phyloP scores from a whole-genome alignment of 1,140 invertebrate species.

The Argopecten irradians region DNA sequence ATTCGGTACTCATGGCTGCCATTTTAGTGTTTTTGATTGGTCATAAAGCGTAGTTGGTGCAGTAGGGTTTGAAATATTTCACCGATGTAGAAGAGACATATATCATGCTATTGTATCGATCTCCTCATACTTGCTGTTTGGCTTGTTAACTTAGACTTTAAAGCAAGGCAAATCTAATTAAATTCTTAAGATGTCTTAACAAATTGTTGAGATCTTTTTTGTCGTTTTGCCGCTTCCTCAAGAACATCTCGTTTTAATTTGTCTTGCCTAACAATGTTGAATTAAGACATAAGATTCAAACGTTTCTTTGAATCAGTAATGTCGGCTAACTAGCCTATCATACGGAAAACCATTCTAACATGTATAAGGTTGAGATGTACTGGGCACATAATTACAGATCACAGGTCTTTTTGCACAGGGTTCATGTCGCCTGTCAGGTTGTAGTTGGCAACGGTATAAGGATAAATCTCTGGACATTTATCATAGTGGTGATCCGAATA shows the following conservation, averaged over 20 bases:
- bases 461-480: not conserved
- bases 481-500: not conserved
- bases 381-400: constrained; percentile 7
- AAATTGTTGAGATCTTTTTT: not conserved
- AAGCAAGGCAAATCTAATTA: not conserved
- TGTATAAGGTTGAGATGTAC: constrained; percentile 8
- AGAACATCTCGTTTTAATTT: not conserved
- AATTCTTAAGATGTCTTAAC: not conserved
- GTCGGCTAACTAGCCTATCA: not conserved
- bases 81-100: constrained; percentile 16
- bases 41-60: not conserved
- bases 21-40: constrained; percentile 18
- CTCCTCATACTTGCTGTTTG: not conserved
- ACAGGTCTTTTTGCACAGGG: not conserved
- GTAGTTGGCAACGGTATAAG: not conserved
- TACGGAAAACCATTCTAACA: not conserved
- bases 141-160: not conserved
- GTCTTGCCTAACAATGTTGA: not conserved
- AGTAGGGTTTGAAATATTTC: not conserved
- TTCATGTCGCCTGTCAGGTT: not conserved
- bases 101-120: not conserved
- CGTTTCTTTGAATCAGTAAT: not conserved
- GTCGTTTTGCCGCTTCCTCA: not conserved
- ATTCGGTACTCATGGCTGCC: not conserved
- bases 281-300: not conserved